These are phyloP conservation scores for Hemistola chrysoprasaria DNA, from an alignment of 2,888 invertebrate species.

Conservation along the genomic window DNA sequence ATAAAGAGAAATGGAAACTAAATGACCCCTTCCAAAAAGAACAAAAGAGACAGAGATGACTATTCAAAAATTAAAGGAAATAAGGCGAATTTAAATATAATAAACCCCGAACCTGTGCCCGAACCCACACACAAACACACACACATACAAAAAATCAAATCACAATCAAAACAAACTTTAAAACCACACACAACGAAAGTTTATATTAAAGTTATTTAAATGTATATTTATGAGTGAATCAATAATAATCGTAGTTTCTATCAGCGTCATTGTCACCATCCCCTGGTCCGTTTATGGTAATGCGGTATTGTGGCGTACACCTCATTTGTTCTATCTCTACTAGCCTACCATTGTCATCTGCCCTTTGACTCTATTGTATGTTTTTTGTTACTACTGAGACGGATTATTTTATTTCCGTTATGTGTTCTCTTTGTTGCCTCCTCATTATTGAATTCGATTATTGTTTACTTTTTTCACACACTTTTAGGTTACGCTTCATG, in stretches of 20 bases:
- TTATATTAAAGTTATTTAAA: conserved; percentile 28
- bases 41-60: too few relatives aligned
- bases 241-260: conserved; percentile 45
- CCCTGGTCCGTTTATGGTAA: conserved; percentile 70
- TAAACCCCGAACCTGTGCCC: too few relatives aligned
- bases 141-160: conserved; percentile 3
- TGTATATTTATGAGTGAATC: conserved; percentile 48
- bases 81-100: conserved; percentile 3
- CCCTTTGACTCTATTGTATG: conserved; percentile 80
- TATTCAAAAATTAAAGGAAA: background rate
- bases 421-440: conserved; percentile 61
- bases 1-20: too few relatives aligned
- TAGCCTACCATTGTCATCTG: conserved; percentile 67
- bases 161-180: conserved; percentile 19
- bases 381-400: conserved; percentile 69
- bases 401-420: conserved; percentile 81
- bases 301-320: conserved; percentile 69
- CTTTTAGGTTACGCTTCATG: background rate
- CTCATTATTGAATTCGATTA: conserved; percentile 49
- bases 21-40: background rate
- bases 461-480: conserved; percentile 24
- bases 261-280: conserved; percentile 44
- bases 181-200: conserved; percentile 24
- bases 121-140: too few relatives aligned
- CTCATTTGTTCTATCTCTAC: conserved; percentile 74